Evolutionary conservation across 2,797 vertebrate species (phyloP).

Genomic region (Pelochelys cantorii): DNA sequence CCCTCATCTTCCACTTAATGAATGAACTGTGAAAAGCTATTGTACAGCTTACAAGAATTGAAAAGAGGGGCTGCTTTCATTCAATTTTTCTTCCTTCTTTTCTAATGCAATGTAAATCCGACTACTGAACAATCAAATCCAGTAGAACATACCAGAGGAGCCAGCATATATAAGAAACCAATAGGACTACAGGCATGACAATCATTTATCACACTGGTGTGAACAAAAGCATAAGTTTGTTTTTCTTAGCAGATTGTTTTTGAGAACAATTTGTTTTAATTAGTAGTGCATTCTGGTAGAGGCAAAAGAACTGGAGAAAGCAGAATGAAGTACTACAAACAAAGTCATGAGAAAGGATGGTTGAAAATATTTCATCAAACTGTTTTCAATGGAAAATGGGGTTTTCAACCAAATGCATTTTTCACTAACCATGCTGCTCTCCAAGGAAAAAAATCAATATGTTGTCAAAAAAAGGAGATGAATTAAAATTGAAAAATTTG

Average conservation of each 20-base stretch:
- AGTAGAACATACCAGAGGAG: background rate
- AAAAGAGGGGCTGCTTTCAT: background rate
- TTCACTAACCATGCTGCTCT: background rate
- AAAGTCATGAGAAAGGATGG: background rate
- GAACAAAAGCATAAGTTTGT: background rate
- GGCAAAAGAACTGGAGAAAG: background rate
- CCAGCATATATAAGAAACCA: background rate
- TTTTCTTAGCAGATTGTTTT: background rate
- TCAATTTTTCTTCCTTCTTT: background rate
- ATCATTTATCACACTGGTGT: background rate
- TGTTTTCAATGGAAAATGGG: background rate
- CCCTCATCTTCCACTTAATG: background rate
- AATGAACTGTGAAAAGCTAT: background rate
- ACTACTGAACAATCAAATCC: background rate
- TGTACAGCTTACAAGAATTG: background rate
- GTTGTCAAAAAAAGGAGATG: background rate
- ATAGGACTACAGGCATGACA: background rate
- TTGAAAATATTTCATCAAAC: background rate
- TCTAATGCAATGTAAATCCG: background rate
- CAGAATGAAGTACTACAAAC: background rate
- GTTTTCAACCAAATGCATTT: background rate
- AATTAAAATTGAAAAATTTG: constrained; percentile 2
- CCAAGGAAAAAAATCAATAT: background rate
- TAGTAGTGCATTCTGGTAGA: background rate
- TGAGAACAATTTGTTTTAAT: background rate